phyloP scores from a whole-genome alignment of 2,888 invertebrate species.

The Zele albiditarsus region DNA sequence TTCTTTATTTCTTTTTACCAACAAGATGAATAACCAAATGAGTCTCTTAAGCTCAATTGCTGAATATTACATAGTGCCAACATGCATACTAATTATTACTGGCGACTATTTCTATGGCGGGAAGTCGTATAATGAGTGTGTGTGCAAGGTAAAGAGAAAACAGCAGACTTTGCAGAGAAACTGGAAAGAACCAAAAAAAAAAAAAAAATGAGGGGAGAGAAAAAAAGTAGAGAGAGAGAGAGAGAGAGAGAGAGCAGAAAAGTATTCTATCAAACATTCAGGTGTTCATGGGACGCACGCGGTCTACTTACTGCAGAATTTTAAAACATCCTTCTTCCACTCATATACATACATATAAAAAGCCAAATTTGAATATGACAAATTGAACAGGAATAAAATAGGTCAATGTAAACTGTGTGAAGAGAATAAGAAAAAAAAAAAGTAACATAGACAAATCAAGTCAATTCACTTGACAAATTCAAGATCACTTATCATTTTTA shows the following conservation, averaged over 20 bases:
- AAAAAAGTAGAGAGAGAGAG: not conserved
- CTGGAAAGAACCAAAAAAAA: not conserved
- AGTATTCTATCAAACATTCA: conserved; percentile 10
- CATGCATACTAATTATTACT: conserved; percentile 23
- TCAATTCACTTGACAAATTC: too few species aligned
- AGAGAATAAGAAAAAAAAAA: not conserved
- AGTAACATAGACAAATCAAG: not conserved
- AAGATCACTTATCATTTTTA: not conserved
- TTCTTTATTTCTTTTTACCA: not conserved
- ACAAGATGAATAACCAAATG: conserved; percentile 5
- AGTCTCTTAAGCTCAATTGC: conserved; percentile 7
- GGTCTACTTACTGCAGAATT: conserved; percentile 8
- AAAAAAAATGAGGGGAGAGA: not conserved
- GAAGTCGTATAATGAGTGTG: conserved; percentile 15
- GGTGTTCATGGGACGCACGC: conserved; percentile 5
- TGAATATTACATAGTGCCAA: conserved; percentile 14
- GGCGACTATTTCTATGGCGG: not conserved
- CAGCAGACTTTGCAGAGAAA: not conserved
- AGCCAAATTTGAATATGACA: conserved; percentile 4
- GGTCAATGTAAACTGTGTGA: not conserved
- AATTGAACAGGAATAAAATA: not conserved
- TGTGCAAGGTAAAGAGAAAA: conserved; percentile 8
- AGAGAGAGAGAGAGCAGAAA: not conserved
- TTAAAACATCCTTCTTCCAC: not conserved
- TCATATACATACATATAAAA: not conserved